Evolutionary conservation across 2,888 invertebrate species (phyloP), one percentile per base, ranked within the genome.

Genomic region (Nowickia ferox): DNA sequence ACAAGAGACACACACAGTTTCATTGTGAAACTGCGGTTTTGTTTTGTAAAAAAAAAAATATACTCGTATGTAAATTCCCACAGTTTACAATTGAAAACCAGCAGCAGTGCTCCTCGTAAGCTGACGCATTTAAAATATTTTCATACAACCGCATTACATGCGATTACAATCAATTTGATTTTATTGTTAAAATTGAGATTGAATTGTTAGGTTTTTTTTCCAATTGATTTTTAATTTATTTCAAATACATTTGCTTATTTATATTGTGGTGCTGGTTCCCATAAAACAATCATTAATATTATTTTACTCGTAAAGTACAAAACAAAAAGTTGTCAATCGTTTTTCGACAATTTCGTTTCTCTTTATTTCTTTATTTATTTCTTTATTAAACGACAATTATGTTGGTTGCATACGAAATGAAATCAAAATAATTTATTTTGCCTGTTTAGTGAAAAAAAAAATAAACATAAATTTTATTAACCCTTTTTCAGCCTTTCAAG

Each of bases 161-260:
- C 78, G 88, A 88, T 89, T 88, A 88, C 86, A 87, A 88, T 88
- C 88, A 87, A 89, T 89, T 89, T 87, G 22, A 17, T 65, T 77
- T 72, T 69, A 77, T 71, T 77, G 17, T 51, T 74, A 10, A 68
- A 59, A 51, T 51, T 72, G n/a, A 51, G 57, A 77, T 82, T n/a
- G 42, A 63, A 79, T 69, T 75, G 59, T 71, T 63, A 44, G 77
- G n/a, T n/a, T n/a, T n/a, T 75, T 72, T 74, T 77, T 83, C 87
- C 83, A 87, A 88, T 88, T 87, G 87, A 82, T 75, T 87, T 87
- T 87, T 85, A 87, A 87, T 84, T 81, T 59, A 61, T 85, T 79
- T 83, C 68, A 19, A 22, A 46, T 17, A 22, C 30, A 59, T 66
- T 74, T 48, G n/a, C 3, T 51, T 48, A 19, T 55, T 40, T 46